Evolutionary conservation across 1,140 invertebrate species (phyloP), one percentile per base, ranked within the genome.

Genomic region (Psilanteris sp.): DNA sequence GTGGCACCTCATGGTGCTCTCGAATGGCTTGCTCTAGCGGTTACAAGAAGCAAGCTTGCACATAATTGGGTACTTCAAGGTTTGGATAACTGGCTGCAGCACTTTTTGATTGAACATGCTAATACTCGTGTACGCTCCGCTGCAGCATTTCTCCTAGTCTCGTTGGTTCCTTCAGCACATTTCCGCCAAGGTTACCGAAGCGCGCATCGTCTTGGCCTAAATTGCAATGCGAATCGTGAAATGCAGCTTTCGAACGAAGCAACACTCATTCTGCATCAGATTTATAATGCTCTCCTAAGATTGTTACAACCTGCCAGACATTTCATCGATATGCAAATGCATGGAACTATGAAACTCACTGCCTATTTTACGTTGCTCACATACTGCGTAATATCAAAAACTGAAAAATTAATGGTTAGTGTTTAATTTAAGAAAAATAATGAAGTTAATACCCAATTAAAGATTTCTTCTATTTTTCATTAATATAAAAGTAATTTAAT

Each of bases 351-450:
- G 85, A 97, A 97, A 88, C 90, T 98, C 41, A 96, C 95, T 15
- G 94, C 95, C 34, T 97, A 97, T 86, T 97, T 97, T 87, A 93
- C 95, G 37, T 91, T 97, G 9, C 91, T 97, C 88, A 94, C 94
- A 26, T 97, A 96, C 82, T 97, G 96, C 87, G 93, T 96, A 72
- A 91, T 97, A 68, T 95, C 95, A 34, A 93, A 93, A 79, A 93
- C 93, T 57, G 96, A 98, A 88, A 98, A 97, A 88, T 89, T 97
- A 39, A 95, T 97, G 96, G 96, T 97, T 55, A 77, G 26, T 66
- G 43, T 66, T 43, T 32, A 7, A 31, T 16, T 44, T 1, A n/a
- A n/a, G n/a, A n/a, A n/a, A n/a, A n/a, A n/a, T n/a, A n/a, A n/a
- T n/a, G n/a, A n/a, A n/a, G n/a, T n/a, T n/a, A n/a, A n/a, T n/a